phyloP scores from a whole-genome alignment of 2,113 vertebrate genomes.

The Ariopsis seemanni region DNA sequence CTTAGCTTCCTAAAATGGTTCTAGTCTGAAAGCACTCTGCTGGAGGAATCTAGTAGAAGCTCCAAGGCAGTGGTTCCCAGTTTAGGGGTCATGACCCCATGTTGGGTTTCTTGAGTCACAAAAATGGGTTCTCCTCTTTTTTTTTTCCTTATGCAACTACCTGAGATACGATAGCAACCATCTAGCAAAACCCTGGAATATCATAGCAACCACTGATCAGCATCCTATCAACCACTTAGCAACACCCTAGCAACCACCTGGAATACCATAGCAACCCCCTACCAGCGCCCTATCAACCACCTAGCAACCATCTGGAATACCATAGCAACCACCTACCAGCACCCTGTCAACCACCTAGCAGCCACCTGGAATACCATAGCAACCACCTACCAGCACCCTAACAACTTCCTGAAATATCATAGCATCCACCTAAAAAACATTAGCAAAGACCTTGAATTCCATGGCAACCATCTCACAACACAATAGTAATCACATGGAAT shows the following conservation, averaged over 20 bases:
- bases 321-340: not conserved
- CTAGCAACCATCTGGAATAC: not conserved
- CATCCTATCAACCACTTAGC: not conserved
- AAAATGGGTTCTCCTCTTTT: not conserved
- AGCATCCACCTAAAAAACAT: not conserved
- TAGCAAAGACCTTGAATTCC: not conserved
- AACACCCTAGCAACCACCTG: not conserved
- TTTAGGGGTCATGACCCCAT: not conserved
- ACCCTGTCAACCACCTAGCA: not conserved
- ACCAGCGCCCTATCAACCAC: not conserved
- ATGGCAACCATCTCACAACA: not conserved
- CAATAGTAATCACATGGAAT: not conserved
- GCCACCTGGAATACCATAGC: not conserved
- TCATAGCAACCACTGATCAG: no score
- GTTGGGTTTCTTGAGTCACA: not conserved
- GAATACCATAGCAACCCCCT: not conserved
- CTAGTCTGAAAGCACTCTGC: not conserved
- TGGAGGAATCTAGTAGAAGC: not conserved
- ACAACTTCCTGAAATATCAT: no score
- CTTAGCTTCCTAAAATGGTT: not conserved
- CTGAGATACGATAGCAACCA: not conserved
- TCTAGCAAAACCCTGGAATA: not conserved
- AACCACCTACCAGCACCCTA: not conserved
- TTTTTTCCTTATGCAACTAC: not conserved
- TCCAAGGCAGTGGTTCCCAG: not conserved